phyloP scores from a whole-genome alignment of 2,113 vertebrate species.

The Probosciger aterrimus region DNA sequence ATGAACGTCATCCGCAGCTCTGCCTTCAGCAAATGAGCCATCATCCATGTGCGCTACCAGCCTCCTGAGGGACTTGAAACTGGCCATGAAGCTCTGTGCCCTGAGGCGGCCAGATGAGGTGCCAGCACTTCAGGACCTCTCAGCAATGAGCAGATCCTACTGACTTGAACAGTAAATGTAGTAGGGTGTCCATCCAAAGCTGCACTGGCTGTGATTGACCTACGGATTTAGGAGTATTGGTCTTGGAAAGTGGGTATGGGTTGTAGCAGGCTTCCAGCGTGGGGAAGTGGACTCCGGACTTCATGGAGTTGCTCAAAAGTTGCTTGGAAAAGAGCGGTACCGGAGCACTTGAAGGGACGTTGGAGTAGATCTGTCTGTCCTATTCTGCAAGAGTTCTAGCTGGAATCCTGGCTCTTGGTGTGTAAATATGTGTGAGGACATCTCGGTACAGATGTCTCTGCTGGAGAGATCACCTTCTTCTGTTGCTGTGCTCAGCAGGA shows the following conservation, averaged over 20 bases:
- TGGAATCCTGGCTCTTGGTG: background rate
- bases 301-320: accelerated
- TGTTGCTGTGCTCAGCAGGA: background rate
- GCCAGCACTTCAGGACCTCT: background rate
- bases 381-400: background rate
- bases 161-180: background rate
- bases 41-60: accelerated
- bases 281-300: background rate
- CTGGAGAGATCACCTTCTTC: background rate
- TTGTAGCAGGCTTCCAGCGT: background rate
- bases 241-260: background rate
- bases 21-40: background rate
- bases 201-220: background rate
- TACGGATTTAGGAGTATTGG: background rate
- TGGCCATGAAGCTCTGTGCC: background rate
- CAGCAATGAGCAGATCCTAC: background rate
- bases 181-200: background rate
- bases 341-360: background rate
- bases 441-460: background rate
- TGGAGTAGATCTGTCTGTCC: background rate
- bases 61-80: background rate
- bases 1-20: background rate
- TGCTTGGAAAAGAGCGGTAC: background rate
- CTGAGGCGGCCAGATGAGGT: background rate
- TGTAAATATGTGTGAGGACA: background rate